These are phyloP conservation scores for Macrocentrus cingulum DNA, from an alignment of 1,140 invertebrate genomes.

Conservation along the genomic window DNA sequence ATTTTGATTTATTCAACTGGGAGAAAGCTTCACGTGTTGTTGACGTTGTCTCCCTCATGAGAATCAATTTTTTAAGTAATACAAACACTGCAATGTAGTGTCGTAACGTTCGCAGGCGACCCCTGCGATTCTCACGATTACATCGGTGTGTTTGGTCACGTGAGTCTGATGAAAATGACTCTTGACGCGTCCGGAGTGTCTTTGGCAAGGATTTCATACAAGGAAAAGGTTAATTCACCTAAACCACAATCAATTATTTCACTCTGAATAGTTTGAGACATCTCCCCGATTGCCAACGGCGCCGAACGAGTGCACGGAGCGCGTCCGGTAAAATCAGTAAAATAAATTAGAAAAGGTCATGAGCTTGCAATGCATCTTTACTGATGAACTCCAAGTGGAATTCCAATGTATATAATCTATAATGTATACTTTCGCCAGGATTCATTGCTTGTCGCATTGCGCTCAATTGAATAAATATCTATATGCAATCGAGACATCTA, in stretches of 20 bases:
- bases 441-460: constrained; percentile 3
- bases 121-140: constrained; percentile 14
- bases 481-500: neutral
- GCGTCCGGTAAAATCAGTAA: no score
- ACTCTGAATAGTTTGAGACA: no score
- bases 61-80: constrained; percentile 16
- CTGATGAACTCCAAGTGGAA: no score
- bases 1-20: neutral
- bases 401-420: no score
- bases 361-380: no score
- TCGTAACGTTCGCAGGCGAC: neutral
- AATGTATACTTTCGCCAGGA: constrained; percentile 4
- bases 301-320: no score
- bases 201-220: neutral
- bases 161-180: constrained; percentile 14
- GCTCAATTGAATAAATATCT: constrained; percentile 2
- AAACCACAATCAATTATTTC: neutral
- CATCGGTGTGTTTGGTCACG: constrained; percentile 3
- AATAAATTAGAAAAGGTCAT: no score
- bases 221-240: neutral
- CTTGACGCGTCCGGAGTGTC: constrained; percentile 3
- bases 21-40: neutral
- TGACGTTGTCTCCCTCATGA: neutral
- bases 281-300: no score
- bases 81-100: constrained; percentile 1